phyloP scores from a whole-genome alignment of 2,888 invertebrate genomes.

The Stenotaenia linearis region DNA sequence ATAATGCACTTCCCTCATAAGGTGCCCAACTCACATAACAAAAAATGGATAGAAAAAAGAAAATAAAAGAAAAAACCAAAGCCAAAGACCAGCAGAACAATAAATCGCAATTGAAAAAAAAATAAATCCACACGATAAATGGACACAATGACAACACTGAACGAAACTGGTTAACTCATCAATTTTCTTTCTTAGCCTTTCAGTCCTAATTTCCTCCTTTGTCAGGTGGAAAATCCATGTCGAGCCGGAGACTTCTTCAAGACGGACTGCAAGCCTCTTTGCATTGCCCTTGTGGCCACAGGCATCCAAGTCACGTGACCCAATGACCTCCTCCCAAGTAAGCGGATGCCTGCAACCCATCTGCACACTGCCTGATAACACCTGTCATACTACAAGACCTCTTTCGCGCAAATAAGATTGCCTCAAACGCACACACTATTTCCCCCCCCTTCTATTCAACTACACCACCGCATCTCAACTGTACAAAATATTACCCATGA shows the following conservation, averaged over 20 bases:
- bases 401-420: conserved; percentile 13
- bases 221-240: neutral
- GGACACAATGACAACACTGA: neutral
- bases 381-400: neutral
- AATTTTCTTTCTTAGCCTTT: neutral
- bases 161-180: neutral
- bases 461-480: neutral
- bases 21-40: neutral
- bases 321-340: conserved; percentile 10
- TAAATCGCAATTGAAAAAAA: neutral
- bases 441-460: neutral
- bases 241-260: neutral
- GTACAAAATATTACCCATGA: conserved; percentile 11
- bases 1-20: conserved; percentile 8
- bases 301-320: conserved; percentile 15
- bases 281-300: neutral
- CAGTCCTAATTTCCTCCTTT: neutral
- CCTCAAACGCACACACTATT: neutral
- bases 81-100: neutral
- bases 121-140: neutral
- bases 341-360: conserved; percentile 5
- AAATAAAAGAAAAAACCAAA: too few relatives aligned
- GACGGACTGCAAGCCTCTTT: neutral
- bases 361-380: conserved; percentile 15
- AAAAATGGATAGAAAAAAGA: too few relatives aligned